Evolutionary conservation across 2,888 invertebrate species (phyloP).

Genomic region (Tenthredo mesomela): DNA sequence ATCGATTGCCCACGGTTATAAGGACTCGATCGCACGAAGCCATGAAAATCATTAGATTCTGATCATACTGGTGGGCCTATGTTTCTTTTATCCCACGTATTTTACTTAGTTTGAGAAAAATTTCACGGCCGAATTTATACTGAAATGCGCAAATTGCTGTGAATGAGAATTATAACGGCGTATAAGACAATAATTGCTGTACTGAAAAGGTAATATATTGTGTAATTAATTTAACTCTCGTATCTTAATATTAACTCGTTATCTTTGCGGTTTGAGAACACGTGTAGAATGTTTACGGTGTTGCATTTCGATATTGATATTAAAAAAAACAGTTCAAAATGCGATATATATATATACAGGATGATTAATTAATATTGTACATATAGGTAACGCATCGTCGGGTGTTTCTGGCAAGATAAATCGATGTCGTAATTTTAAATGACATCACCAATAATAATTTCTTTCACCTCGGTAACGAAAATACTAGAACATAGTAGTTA

Average conservation of each 20-base stretch:
- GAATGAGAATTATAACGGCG: not conserved
- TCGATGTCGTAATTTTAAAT: constrained; percentile 20
- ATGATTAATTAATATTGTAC: not conserved
- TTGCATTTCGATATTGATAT: not conserved
- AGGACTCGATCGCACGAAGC: constrained; percentile 2
- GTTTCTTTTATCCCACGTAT: not conserved
- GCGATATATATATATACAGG: too few species aligned
- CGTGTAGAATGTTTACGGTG: not conserved
- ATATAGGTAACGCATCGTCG: too few species aligned
- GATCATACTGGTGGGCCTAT: not conserved
- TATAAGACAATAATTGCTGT: not conserved
- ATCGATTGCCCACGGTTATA: constrained; percentile 20
- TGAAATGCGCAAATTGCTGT: not conserved
- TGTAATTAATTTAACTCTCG: not conserved
- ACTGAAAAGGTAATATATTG: not conserved
- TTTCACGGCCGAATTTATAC: constrained; percentile 8
- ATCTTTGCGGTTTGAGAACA: constrained; percentile 11
- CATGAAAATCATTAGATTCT: not conserved
- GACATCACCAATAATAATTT: constrained; percentile 43
- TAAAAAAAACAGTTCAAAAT: not conserved
- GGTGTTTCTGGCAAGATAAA: not conserved
- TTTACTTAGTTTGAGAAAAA: not conserved
- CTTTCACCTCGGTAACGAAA: constrained; percentile 10
- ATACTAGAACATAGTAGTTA: constrained; percentile 12
- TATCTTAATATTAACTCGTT: not conserved